A percentile compares a stretch with the other conserved stretches of the same genome.
phyloP scores from a whole-genome alignment of 2,113 vertebrate species.

The Dipodomys merriami region DNA sequence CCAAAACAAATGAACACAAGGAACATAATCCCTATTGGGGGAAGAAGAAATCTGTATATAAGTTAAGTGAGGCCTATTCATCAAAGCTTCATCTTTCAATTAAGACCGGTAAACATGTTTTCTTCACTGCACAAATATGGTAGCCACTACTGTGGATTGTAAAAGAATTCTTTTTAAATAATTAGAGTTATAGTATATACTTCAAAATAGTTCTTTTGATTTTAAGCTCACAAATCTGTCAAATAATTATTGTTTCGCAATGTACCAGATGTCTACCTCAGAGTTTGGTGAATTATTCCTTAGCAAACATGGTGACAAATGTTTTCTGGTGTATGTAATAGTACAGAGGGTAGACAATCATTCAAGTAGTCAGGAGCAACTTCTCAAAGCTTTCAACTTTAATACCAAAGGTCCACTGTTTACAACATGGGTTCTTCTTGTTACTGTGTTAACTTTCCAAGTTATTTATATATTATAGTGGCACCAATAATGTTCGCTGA shows the following conservation, averaged over 20 bases:
- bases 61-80: not conserved
- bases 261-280: not conserved
- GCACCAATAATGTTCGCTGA: not conserved
- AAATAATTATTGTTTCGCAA: not conserved
- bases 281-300: not conserved
- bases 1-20: not conserved
- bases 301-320: not conserved
- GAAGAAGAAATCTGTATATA: not conserved
- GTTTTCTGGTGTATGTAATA: not conserved
- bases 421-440: not conserved
- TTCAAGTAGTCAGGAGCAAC: not conserved
- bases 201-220: constrained; percentile 8
- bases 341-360: not conserved
- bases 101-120: not conserved
- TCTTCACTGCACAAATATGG: not conserved
- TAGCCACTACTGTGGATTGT: not conserved
- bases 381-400: not conserved
- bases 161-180: constrained; percentile 29
- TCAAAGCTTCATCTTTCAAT: not conserved
- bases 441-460: not conserved
- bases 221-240: not conserved
- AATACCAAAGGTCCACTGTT: not conserved
- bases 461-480: not conserved
- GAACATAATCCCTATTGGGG: not conserved
- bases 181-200: not conserved